Conservation (phyloP, 1,140 invertebrate species). For the Drosophila orena region DNA sequence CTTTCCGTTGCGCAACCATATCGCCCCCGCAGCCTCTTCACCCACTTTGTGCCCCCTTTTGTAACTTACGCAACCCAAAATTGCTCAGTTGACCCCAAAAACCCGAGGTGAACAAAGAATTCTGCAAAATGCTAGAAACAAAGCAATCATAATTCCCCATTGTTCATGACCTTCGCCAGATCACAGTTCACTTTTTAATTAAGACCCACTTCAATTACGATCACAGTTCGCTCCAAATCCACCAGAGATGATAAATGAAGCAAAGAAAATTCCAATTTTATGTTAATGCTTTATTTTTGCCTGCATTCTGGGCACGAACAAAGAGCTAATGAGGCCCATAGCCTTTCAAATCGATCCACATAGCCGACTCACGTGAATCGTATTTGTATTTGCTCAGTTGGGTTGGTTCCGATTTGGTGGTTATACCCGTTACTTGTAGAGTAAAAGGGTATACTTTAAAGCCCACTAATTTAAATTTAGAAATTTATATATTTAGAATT, state of each 20-base stretch:
- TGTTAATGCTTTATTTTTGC: conserved; percentile 8
- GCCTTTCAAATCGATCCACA: conserved; percentile 45
- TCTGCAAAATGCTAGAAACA: conserved; percentile 62
- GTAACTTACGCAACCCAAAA: conserved; percentile 66
- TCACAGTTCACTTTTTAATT: conserved; percentile 63
- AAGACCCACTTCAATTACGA: conserved; percentile 68
- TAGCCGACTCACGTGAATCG: conserved; percentile 17
- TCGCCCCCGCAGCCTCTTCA: conserved; percentile 6
- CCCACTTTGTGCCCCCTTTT: conserved; percentile 16
- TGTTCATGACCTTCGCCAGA: conserved; percentile 63
- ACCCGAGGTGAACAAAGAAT: conserved; percentile 43
- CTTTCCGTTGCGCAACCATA: conserved; percentile 60
- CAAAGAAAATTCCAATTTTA: conserved; percentile 43
- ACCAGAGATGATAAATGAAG: conserved; percentile 70
- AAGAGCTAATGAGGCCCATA: conserved; percentile 42
- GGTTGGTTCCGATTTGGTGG: conserved; percentile 42
- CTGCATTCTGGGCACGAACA: conserved; percentile 48
- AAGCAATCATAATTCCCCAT: conserved; percentile 60
- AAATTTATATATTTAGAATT: no score
- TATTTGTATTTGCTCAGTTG: conserved; percentile 27
- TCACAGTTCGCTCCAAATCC: conserved; percentile 62
- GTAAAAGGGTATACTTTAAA: no score
- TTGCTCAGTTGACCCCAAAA: conserved; percentile 57
- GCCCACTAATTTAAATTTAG: no score
- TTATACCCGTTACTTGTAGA: no score